Conservation (phyloP, 2,888 invertebrate genomes). For the Polydrusus pterygomalis region DNA sequence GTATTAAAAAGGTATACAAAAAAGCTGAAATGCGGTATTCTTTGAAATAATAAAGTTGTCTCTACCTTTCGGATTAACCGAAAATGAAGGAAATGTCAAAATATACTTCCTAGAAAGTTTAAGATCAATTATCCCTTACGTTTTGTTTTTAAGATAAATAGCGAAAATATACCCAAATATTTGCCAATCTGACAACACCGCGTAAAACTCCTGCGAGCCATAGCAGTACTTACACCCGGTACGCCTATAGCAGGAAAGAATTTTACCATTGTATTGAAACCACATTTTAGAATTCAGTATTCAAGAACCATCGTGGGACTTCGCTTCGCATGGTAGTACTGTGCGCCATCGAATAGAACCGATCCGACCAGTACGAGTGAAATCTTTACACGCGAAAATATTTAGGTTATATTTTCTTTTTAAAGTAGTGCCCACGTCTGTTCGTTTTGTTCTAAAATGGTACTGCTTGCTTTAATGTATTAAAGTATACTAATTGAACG, state of each 20-base stretch:
- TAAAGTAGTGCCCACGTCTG: conserved; percentile 13
- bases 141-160: neutral
- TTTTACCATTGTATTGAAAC: conserved; percentile 19
- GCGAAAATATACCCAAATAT: neutral
- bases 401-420: conserved; percentile 35
- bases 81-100: too few relatives aligned
- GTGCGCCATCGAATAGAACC: neutral
- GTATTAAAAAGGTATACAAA: too few relatives aligned
- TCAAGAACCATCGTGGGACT: conserved; percentile 17
- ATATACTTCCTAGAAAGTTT: too few relatives aligned
- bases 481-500: neutral
- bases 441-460: conserved; percentile 1
- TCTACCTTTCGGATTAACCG: too few relatives aligned
- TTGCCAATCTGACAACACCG: neutral
- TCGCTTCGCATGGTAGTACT: neutral
- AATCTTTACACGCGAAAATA: conserved; percentile 24
- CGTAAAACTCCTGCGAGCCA: conserved; percentile 5
- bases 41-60: too few relatives aligned
- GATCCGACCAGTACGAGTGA: conserved; percentile 1
- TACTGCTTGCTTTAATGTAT: neutral
- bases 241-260: conserved; percentile 15
- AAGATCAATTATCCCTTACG: neutral
- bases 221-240: conserved; percentile 24
- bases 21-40: too few relatives aligned
- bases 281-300: conserved; percentile 9